A percentile compares a stretch with the other conserved stretches of the same genome.
These are phyloP conservation scores for Pangasianodon hypophthalmus DNA, from an alignment of 2,113 vertebrate genomes.

Conservation along the genomic window DNA sequence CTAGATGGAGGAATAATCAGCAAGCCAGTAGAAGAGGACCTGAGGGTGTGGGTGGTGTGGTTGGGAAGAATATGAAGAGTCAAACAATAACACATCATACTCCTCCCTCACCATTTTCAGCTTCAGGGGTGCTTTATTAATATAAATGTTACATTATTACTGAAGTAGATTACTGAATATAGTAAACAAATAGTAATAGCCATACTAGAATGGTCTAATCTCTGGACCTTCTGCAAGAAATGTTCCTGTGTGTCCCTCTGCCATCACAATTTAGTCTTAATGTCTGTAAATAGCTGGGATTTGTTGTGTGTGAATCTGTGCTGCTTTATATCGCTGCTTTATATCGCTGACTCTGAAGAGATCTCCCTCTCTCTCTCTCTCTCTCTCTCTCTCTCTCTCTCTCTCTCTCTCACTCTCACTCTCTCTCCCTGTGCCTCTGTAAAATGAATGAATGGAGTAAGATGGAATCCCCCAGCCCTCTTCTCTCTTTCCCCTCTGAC, in stretches of 20 bases:
- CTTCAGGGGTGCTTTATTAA: background rate
- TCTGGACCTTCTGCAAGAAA: background rate
- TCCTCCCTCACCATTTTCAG: background rate
- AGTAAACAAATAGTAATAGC: background rate
- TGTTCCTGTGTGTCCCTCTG: background rate
- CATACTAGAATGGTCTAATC: background rate
- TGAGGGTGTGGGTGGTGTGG: background rate
- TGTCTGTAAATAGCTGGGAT: background rate
- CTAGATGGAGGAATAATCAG: background rate
- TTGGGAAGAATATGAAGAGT: background rate
- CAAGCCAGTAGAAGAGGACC: background rate
- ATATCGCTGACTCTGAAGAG: background rate
- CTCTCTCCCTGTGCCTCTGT: background rate
- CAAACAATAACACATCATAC: background rate
- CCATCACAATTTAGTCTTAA: background rate
- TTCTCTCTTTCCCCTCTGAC: slow-evolving; percentile 10
- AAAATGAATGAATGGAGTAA: background rate
- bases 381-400: background rate
- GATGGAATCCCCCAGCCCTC: background rate
- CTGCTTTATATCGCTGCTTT: background rate
- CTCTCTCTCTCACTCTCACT: background rate
- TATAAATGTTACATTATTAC: background rate
- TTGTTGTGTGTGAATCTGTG: background rate
- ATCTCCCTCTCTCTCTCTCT: background rate
- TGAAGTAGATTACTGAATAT: background rate